A percentile compares a stretch with the other conserved stretches of the same genome.
phyloP scores from a whole-genome alignment of 2,113 vertebrate species.

The Vireo altiloquus region DNA sequence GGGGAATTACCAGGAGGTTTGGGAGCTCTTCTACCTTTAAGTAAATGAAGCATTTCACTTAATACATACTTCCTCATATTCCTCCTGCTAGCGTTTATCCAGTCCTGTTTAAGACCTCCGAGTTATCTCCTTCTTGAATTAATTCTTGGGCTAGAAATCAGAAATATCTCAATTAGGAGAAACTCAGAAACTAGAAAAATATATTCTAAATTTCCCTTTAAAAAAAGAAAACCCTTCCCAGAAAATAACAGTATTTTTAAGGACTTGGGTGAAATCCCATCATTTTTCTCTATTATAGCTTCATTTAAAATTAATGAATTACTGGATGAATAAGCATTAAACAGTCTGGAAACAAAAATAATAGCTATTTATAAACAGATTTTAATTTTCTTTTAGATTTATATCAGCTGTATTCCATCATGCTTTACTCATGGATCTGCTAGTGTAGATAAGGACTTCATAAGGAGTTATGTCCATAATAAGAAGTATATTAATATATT shows the following conservation, averaged over 20 bases:
- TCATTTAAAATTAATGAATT: not conserved
- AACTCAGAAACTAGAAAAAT: not conserved
- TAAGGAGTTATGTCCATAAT: not conserved
- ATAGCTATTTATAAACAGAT: constrained; percentile 20
- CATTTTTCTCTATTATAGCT: not conserved
- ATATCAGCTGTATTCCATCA: not conserved
- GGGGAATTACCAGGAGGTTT: not conserved
- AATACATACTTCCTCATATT: not conserved
- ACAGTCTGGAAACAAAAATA: constrained; percentile 8
- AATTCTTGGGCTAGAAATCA: not conserved
- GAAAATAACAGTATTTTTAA: not conserved
- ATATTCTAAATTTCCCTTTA: not conserved
- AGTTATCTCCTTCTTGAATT: not conserved
- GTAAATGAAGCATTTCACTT: not conserved
- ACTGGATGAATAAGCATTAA: not conserved
- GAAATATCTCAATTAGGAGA: not conserved
- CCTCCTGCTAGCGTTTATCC: not conserved
- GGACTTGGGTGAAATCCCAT: not conserved
- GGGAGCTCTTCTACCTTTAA: not conserved
- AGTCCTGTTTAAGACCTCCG: not conserved
- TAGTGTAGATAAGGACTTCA: not conserved
- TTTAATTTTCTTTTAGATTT: constrained; percentile 10
- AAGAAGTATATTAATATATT: not conserved
- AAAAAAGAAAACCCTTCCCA: not conserved
- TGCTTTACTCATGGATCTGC: not conserved